Conservation (phyloP, 1,140 invertebrate species). For the Calycopis cecrops region DNA sequence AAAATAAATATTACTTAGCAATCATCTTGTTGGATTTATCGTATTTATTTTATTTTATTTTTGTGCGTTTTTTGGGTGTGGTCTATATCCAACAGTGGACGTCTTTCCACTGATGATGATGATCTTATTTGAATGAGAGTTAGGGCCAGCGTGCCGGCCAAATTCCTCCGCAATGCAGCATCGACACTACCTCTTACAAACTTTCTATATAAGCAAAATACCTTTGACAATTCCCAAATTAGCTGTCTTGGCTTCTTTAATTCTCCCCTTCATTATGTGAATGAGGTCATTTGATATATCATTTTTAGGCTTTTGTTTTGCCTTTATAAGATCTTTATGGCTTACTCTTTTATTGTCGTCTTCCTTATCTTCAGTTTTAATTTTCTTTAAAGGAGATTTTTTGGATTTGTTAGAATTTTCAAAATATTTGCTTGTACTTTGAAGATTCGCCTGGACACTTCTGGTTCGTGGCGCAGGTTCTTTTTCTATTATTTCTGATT, state of each 20-base stretch:
- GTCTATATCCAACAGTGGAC: no score
- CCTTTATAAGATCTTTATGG: constrained; percentile 52
- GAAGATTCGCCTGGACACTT: constrained; percentile 39
- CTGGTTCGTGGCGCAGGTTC: constrained; percentile 35
- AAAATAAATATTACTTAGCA: no score
- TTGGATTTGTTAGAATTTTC: constrained; percentile 20
- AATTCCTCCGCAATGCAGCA: no score
- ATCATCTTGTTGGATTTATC: no score
- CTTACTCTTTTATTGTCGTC: constrained; percentile 50
- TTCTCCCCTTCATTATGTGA: constrained; percentile 63
- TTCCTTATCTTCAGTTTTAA: constrained; percentile 26
- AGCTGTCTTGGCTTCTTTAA: constrained; percentile 63
- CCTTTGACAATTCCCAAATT: constrained; percentile 51
- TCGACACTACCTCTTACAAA: no score
- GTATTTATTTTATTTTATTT: no score
- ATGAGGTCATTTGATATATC: constrained; percentile 70
- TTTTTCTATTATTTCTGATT: constrained; percentile 22
- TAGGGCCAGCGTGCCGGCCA: no score
- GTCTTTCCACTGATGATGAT: no score
- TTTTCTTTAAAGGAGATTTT: constrained; percentile 22
- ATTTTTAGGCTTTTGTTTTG: constrained; percentile 40
- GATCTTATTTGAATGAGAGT: no score
- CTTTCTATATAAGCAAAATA: constrained; percentile 20
- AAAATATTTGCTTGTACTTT: constrained; percentile 60
- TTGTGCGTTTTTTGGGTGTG: no score